A percentile compares a stretch with the other conserved stretches of the same genome.
phyloP scores from a whole-genome alignment of 1,140 invertebrate species.

The Lepidurus couesii region DNA sequence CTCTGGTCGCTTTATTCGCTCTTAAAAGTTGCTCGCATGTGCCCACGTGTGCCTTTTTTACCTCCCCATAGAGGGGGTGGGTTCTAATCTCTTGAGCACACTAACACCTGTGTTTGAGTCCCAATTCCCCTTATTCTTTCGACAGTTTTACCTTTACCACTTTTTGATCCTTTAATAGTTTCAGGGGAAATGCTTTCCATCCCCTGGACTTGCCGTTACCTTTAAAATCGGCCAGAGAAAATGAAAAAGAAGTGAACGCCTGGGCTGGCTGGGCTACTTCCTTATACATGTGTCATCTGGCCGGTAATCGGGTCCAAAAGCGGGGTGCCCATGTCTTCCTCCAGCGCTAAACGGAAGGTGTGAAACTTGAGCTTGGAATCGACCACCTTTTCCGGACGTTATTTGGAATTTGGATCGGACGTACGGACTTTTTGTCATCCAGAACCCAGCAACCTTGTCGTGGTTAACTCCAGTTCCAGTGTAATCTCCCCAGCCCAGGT shows the following conservation, averaged over 20 bases:
- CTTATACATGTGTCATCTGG: background rate
- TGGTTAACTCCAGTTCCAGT: no score
- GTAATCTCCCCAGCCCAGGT: background rate
- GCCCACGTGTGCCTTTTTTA: background rate
- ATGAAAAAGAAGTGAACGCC: no score
- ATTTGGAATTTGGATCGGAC: background rate
- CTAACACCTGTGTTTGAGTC: constrained; percentile 14
- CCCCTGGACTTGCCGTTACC: no score
- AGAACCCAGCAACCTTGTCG: no score
- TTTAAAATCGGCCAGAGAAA: no score
- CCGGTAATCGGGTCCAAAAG: background rate
- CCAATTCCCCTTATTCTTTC: background rate
- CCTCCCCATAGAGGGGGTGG: background rate
- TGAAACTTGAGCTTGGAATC: constrained; percentile 3
- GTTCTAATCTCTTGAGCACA: constrained; percentile 4
- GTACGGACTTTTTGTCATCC: background rate
- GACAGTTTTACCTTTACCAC: background rate
- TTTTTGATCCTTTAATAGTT: constrained; percentile 2
- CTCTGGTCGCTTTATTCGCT: background rate
- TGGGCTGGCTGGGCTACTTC: no score
- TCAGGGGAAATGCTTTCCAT: background rate
- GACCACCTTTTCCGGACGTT: constrained; percentile 1
- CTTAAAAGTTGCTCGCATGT: background rate
- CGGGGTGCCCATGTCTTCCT: background rate
- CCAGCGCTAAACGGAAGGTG: background rate